Base-by-base conservation (phyloP, 2,113 vertebrate genomes). In the Sylvia atricapilla region DNA sequence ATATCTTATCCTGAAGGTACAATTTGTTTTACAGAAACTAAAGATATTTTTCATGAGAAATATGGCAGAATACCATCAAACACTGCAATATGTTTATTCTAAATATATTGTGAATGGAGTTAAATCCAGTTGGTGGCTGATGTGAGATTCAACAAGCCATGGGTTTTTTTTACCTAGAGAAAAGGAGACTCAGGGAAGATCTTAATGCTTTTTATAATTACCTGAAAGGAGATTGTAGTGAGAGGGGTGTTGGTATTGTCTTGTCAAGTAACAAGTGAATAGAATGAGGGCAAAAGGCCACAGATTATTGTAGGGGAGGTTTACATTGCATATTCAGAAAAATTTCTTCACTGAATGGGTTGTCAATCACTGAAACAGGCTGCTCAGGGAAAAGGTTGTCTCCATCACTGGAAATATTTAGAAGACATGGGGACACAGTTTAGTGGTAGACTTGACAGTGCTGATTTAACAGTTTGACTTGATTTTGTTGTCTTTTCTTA, bases 1-100 rank as follows among this genome's bases (percentile, higher is more conserved):
- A 2, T 99, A 99, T 97, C 98, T 99, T 84, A 98, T 99, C 66
- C 97, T 99, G 41, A 99, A 99, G 99, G 99, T 99, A 95, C 62
- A 1, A 3, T 47, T 87, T 30, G 27, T 43, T 87, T 19, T 47
- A 22, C 20, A 94, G 96, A 96, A 96, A 43, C 28, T 46, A 33
- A 10, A 2, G 2, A 58, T 77, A 30, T n/a, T 83, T 89, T 63
- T 84, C 21, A 1, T 28, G 20, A 89, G 43, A 21, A 74, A 37
- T 62, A 13, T 28, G 31, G 8, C 7, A 41, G 11, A 17, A 47
- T 66, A 52, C 21, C 18, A 24, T 72, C 62, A 53, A 68, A 58
- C 10, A 28, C 7, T 62, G 12, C 30, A 74, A 1, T 24, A 30
- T 39, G 30, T 63, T 87, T 2, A 24, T 73, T 85, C 15, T 9